Evolutionary conservation across 2,113 vertebrate genomes (phyloP).

Genomic region (Embiotoca jacksoni): DNA sequence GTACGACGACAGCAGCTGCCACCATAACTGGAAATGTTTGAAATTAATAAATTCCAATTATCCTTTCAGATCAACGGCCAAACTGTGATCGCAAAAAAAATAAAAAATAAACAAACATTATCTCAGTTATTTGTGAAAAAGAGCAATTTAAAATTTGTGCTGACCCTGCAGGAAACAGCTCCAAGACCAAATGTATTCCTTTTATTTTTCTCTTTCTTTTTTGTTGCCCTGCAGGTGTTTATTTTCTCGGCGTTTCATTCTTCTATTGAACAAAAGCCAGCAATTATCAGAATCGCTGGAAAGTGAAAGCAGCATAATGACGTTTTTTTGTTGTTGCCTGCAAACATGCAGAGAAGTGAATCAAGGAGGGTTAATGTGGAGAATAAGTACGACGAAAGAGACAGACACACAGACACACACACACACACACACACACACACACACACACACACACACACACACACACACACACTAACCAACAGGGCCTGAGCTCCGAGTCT

Average conservation of each 20-base stretch:
- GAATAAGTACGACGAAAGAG: not conserved
- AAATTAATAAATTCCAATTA: not conserved
- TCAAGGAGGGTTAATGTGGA: slow-evolving; percentile 19
- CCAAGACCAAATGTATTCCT: slow-evolving; percentile 6
- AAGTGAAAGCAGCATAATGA: slow-evolving; percentile 6
- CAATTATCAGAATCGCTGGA: slow-evolving; percentile 14
- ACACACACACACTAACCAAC: slow-evolving; percentile 86
- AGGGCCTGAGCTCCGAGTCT: slow-evolving; percentile 95
- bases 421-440: slow-evolving; percentile 43
- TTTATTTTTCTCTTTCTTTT: not conserved
- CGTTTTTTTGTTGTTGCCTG: not conserved
- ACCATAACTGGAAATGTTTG: not conserved
- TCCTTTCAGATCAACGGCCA: slow-evolving; percentile 10
- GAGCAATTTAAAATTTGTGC: not conserved
- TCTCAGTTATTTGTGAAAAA: not conserved
- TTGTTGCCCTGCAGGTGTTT: not conserved
- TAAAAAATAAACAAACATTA: not conserved
- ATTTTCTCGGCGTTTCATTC: slow-evolving; percentile 19
- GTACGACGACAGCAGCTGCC: slow-evolving; percentile 10
- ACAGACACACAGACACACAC: not conserved
- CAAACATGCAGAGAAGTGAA: slow-evolving; percentile 18
- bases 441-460: slow-evolving; percentile 6
- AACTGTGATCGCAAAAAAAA: slow-evolving; percentile 15
- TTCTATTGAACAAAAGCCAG: slow-evolving; percentile 19
- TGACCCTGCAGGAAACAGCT: slow-evolving; percentile 19